These are phyloP conservation scores for Choloepus hoffmanni DNA, from an alignment of 2,113 vertebrate genomes.

Conservation along the genomic window DNA sequence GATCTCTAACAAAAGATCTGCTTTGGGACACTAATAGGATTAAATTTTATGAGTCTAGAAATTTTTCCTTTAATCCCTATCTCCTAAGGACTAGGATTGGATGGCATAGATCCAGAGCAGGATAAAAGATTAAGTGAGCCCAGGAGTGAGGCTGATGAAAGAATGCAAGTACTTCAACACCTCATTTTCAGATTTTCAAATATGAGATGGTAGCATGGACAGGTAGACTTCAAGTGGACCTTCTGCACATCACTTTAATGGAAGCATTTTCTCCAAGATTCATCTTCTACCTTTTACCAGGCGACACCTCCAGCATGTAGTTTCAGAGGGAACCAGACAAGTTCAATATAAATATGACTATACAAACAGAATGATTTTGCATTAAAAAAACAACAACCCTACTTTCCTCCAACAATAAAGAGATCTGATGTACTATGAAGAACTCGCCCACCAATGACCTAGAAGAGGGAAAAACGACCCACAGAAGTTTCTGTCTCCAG, in stretches of 20 bases:
- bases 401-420: not conserved
- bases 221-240: not conserved
- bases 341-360: not conserved
- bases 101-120: not conserved
- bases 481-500: not conserved
- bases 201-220: not conserved
- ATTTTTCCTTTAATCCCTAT: not conserved
- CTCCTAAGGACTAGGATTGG: not conserved
- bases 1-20: not conserved
- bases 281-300: not conserved
- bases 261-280: not conserved
- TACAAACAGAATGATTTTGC: not conserved
- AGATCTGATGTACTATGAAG: not conserved
- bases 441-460: not conserved
- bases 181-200: not conserved
- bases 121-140: not conserved
- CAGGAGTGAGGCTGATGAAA: not conserved
- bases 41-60: not conserved
- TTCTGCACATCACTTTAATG: not conserved
- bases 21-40: not conserved
- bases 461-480: not conserved
- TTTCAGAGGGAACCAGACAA: not conserved
- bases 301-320: not conserved
- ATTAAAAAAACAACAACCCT: not conserved
- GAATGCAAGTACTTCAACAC: not conserved